Conservation (phyloP, 64 coral and sea anemone genomes). For the Pachyseris speciosa region DNA sequence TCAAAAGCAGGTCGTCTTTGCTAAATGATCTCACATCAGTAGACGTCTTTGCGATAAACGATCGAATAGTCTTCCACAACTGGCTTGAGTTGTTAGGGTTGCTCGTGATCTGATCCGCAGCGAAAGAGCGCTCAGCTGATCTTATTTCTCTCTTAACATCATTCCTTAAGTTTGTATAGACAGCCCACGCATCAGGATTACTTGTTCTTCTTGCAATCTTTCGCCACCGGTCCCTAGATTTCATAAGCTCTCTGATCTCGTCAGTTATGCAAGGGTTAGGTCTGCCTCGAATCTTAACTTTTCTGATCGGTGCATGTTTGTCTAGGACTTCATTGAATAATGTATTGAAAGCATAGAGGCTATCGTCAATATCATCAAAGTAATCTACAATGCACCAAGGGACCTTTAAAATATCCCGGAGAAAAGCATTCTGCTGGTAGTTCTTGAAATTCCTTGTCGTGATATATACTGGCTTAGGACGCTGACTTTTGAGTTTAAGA, state of each 20-base stretch:
- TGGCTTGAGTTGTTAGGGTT: neutral
- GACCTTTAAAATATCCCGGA: constrained; percentile 2
- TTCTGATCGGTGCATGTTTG: constrained; percentile 14
- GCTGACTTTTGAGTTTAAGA: constrained; percentile 23
- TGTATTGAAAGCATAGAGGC: constrained; percentile 30
- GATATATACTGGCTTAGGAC: constrained; percentile 20
- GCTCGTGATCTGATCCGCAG: neutral
- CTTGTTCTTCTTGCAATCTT: neutral
- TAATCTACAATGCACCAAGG: constrained; percentile 35
- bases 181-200: neutral
- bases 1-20: no score
- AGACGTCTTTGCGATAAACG: neutral
- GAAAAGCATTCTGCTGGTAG: constrained; percentile 15
- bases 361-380: constrained; percentile 52
- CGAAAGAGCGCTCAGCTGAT: neutral
- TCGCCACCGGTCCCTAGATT: neutral
- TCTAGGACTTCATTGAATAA: constrained; percentile 54
- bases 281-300: neutral
- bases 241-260: neutral
- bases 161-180: neutral
- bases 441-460: constrained; percentile 54
- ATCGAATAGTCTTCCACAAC: constrained; percentile 5
- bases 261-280: neutral
- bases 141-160: constrained; percentile 16
- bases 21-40: neutral